Evolutionary conservation across 2,888 invertebrate genomes (phyloP), one percentile per base, ranked within the genome.

Genomic region (Netelia inedita): DNA sequence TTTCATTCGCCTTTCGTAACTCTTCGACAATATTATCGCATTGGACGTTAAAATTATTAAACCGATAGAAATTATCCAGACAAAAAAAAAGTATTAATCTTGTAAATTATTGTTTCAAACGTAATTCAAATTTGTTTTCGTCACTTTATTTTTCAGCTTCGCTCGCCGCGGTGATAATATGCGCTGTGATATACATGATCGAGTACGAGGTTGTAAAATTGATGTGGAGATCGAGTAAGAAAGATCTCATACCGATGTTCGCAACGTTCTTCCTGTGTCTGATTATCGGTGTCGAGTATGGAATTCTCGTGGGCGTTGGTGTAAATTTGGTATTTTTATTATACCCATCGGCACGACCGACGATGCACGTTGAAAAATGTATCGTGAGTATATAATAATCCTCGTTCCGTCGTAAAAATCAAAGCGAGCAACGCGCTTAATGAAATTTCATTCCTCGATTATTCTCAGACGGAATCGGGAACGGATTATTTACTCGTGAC

Each of bases 181-280:
- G 98, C 92, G 98, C 99, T 88, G 98, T 99, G 85, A 96, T 98
- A 93, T 98, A 98, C 94, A 98, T 98, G 98, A 98, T 98, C 90
- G 98, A 98, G 94, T 98, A 97, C 93, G 97, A 97, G 94, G 97
- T 97, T 66, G 96, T 98, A 0, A 97, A 97, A 89, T 97, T 97
- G 0, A 96, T 98, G 95, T 98, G 98, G 98, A 95, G 96, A 14
- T 97, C 97, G 0, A 96, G 96, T 85, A 96, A 97, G 86, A 95
- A 96, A 88, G 98, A 98, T 87, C 92, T 97, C 1, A 95, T 97
- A 2, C 97, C 98, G 0, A 97, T 98, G 83, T 95, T 96, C 85
- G 96, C 97, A 0, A 98, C 98, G 0, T 98, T 98, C 93, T 94
- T 97, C 0, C 94, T 97, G 23, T 98, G 98, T 86, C 95, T 98